Evolutionary conservation across 2,888 invertebrate genomes (phyloP).

Genomic region (Atethmia centrago): DNA sequence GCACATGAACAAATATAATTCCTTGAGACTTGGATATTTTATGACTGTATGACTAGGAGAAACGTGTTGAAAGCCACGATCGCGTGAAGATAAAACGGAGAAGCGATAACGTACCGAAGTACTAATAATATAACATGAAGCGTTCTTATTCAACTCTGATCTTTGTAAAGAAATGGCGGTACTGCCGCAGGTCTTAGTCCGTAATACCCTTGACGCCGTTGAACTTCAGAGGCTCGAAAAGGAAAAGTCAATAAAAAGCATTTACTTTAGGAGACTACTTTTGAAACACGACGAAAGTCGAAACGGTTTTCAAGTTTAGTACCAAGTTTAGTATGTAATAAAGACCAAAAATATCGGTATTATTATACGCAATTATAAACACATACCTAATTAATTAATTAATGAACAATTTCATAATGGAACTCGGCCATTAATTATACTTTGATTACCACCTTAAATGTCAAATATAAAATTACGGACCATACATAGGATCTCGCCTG

Average conservation of each 20-base stretch:
- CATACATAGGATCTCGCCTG: background rate
- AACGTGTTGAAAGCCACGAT: slow-evolving; percentile 55
- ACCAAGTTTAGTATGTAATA: slow-evolving; percentile 11
- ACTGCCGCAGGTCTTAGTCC: background rate
- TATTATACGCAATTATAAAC: background rate
- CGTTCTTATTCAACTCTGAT: slow-evolving; percentile 12
- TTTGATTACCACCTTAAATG: background rate
- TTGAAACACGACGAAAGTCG: background rate
- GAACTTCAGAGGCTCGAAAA: background rate
- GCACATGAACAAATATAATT: slow-evolving; percentile 52
- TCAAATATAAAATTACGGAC: slow-evolving; percentile 22
- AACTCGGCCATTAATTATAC: background rate
- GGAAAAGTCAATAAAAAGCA: slow-evolving; percentile 15
- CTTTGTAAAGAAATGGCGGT: slow-evolving; percentile 1
- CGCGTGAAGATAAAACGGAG: slow-evolving; percentile 51
- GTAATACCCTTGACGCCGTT: background rate
- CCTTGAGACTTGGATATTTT: slow-evolving; percentile 44
- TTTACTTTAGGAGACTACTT: background rate
- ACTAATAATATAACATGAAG: slow-evolving; percentile 10
- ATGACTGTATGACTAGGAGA: slow-evolving; percentile 45
- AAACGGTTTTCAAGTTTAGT: background rate
- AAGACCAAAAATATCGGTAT: slow-evolving; percentile 1
- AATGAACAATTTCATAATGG: slow-evolving; percentile 6
- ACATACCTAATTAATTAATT: background rate
- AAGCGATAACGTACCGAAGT: slow-evolving; percentile 37